Base-by-base conservation (phyloP, 2,113 vertebrate species). In the Agelaius phoeniceus region DNA sequence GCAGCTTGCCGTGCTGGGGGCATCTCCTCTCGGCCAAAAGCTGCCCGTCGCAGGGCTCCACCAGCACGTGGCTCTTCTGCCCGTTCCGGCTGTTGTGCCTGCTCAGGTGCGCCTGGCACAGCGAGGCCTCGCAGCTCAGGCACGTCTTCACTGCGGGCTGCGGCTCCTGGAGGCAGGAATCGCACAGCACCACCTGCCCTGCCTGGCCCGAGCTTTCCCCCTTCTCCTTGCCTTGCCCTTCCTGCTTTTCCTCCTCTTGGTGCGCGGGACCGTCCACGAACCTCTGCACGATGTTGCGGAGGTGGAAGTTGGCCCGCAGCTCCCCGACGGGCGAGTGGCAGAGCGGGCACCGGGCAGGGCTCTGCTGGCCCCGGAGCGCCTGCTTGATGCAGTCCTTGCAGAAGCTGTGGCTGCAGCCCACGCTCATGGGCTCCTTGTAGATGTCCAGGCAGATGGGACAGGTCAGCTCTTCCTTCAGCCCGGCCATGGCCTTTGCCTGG, bases 71-170 rank as follows among this genome's bases (percentile, higher is more conserved):
- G 83, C 93, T 93, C 20, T 33, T 87, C 77, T 37, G 72, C 48
- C 1, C 2, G 22, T 1, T 4, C 84, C 97, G 98, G 19, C 94
- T 92, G 33, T 94, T 96, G 88, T 98, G 98, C 14, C 97, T 98
- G 94, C 97, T 97, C 96, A 98, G 96, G 94, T 99, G 98, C 62
- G 98, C 98, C 63, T 97, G 98, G 73, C 98, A 99, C 92, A 99
- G 98, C 14, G 98, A 98, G 3, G 98, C 98, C 72, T 98, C 97
- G 57, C 98, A 99, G 96, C 73, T 98, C 88, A 98, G 71, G 84
- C 98, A 98, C 1, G 98, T 98, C 80, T 95, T 98, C 65, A 76
- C 95, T 0, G 98, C 98, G 2, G 73, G 67, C 7, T 39, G 57
- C 1, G 79, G 48, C 5, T 96, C 94, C 55, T 98, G 96, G 0